Conservation (phyloP, 2,113 vertebrate species). For the Morphnarchus princeps region DNA sequence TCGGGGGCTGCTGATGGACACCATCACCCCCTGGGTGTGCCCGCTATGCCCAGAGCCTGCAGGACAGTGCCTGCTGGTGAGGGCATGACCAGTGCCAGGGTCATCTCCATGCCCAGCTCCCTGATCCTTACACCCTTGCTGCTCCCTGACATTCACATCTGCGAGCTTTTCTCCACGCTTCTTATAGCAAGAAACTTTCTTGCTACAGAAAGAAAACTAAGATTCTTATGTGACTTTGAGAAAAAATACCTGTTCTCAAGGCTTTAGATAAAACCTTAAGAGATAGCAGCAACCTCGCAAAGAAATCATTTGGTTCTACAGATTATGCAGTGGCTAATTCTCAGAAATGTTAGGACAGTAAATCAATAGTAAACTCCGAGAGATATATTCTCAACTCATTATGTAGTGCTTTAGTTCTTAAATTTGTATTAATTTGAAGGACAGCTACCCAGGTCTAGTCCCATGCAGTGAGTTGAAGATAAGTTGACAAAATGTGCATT, state of each 20-base stretch:
- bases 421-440: conserved; percentile 36
- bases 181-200: background rate
- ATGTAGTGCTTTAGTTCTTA: conserved; percentile 8
- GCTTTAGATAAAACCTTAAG: conserved; percentile 50
- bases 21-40: background rate
- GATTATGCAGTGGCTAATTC: conserved; percentile 47
- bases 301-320: conserved; percentile 23
- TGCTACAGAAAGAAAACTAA: background rate
- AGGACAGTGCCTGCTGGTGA: background rate
- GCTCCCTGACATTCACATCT: background rate
- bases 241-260: background rate
- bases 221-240: background rate
- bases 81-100: background rate
- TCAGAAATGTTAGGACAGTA: conserved; percentile 31
- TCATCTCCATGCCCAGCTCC: background rate
- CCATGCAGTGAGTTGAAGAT: background rate
- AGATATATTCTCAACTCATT: conserved; percentile 23
- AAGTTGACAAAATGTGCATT: conserved; percentile 23
- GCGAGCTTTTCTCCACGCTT: background rate
- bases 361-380: conserved; percentile 27
- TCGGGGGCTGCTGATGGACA: background rate
- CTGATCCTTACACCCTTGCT: background rate
- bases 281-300: background rate
- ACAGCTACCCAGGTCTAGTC: background rate
- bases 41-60: background rate